Evolutionary conservation across 2,888 invertebrate species (phyloP).

Genomic region (Rhorus exstirpatorius): DNA sequence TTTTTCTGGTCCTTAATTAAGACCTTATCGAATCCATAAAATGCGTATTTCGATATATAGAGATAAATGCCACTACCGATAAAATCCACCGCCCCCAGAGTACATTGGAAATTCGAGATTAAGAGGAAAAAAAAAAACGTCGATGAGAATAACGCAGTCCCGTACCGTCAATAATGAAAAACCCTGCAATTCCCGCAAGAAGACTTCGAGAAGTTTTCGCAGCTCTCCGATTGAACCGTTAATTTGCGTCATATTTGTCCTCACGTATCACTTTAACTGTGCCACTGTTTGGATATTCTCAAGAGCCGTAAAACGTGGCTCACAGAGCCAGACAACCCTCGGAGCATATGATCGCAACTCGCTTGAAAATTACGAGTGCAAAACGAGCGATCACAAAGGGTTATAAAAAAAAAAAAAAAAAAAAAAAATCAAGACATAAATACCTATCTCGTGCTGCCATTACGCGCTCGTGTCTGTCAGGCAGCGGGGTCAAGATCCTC

Average conservation of each 20-base stretch:
- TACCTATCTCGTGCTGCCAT: slow-evolving; percentile 70
- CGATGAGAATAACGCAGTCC: too few relatives aligned
- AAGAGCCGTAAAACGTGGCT: slow-evolving; percentile 19
- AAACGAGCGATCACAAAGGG: slow-evolving; percentile 36
- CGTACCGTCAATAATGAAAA: background rate
- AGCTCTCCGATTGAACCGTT: slow-evolving; percentile 27
- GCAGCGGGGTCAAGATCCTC: slow-evolving; percentile 81
- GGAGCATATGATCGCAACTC: too few relatives aligned
- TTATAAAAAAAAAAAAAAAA: background rate
- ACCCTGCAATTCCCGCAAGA: background rate
- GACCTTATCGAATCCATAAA: slow-evolving; percentile 3
- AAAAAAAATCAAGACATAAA: slow-evolving; percentile 26
- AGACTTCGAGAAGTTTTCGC: background rate
- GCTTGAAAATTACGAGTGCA: slow-evolving; percentile 53
- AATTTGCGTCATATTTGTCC: slow-evolving; percentile 76
- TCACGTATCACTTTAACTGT: slow-evolving; percentile 72
- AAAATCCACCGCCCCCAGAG: background rate
- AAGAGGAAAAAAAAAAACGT: background rate
- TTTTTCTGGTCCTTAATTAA: slow-evolving; percentile 20
- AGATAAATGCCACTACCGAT: background rate
- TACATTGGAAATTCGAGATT: background rate
- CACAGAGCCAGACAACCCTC: background rate
- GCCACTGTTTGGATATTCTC: slow-evolving; percentile 56
- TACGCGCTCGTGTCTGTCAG: slow-evolving; percentile 82
- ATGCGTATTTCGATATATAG: slow-evolving; percentile 5